These are phyloP conservation scores for Cyprinella venusta DNA, from an alignment of 2,797 vertebrate species.

Conservation along the genomic window DNA sequence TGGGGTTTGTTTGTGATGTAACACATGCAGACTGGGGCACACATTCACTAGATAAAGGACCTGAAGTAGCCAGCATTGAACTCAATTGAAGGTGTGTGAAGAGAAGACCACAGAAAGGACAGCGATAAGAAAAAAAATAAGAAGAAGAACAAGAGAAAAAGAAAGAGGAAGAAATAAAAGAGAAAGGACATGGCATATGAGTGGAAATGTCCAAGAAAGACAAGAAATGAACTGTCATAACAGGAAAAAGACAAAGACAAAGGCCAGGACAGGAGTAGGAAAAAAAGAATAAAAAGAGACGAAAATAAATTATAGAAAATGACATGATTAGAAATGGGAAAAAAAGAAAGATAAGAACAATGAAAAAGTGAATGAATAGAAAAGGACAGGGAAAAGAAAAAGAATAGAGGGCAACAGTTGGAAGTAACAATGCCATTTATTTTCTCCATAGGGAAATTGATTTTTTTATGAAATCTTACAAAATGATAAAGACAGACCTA, in stretches of 20 bases:
- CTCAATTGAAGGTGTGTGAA: neutral
- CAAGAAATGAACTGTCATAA: neutral
- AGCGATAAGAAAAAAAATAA: neutral
- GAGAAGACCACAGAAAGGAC: neutral
- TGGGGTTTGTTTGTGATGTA: neutral
- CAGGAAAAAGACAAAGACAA: neutral
- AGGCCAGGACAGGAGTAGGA: neutral
- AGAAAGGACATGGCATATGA: neutral
- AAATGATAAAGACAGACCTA: neutral
- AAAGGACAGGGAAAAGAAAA: neutral
- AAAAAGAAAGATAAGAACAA: neutral
- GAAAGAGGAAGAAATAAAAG: neutral
- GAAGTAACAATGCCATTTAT: neutral
- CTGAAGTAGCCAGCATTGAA: slow-evolving; percentile 13
- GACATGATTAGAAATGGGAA: neutral
- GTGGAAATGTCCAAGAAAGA: neutral
- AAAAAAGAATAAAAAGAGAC: neutral
- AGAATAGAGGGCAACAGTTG: neutral
- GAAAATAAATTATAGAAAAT: neutral
- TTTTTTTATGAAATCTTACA: neutral
- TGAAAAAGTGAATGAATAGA: neutral
- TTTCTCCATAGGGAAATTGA: neutral
- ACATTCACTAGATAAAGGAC: neutral
- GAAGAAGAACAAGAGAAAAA: too few species aligned
- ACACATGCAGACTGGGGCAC: neutral